A percentile compares a stretch with the other conserved stretches of the same genome.
Evolutionary conservation across 2,888 invertebrate genomes (phyloP).

Genomic region (Amaurobius ferox): DNA sequence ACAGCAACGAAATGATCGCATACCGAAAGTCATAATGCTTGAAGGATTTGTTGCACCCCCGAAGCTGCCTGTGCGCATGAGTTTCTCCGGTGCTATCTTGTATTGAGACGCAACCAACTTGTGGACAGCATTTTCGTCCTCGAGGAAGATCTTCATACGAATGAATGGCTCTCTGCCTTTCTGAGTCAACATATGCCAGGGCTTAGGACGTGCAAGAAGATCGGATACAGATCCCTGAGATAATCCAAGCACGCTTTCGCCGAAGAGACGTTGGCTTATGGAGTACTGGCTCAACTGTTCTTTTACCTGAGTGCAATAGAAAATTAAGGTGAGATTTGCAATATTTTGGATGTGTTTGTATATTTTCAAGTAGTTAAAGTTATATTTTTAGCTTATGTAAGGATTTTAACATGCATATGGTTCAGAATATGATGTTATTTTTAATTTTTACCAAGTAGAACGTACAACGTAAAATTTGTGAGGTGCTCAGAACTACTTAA

Average conservation of each 20-base stretch:
- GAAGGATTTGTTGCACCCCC: conserved; percentile 71
- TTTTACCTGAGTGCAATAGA: conserved; percentile 83
- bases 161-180: conserved; percentile 98
- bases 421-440: too few species aligned
- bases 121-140: conserved; percentile 96
- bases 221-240: conserved; percentile 99
- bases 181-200: conserved; percentile 99
- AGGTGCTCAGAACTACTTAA: too few species aligned
- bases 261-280: conserved; percentile 97
- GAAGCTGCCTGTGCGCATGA: conserved; percentile 87
- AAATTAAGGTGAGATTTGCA: too few species aligned
- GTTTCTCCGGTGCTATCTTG: conserved; percentile 97
- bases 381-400: too few species aligned
- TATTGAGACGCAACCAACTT: conserved; percentile 97
- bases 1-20: too few species aligned
- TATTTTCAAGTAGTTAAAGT: too few species aligned
- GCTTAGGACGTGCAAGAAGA: conserved; percentile 96
- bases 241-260: conserved; percentile 96
- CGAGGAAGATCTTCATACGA: conserved; percentile 97
- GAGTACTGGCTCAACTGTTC: conserved; percentile 96
- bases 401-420: too few species aligned
- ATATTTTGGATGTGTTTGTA: too few species aligned
- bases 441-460: too few species aligned
- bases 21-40: conserved; percentile 58
- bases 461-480: too few species aligned